Evolutionary conservation across 2,888 invertebrate species (phyloP).

Genomic region (Papilio elwesi): DNA sequence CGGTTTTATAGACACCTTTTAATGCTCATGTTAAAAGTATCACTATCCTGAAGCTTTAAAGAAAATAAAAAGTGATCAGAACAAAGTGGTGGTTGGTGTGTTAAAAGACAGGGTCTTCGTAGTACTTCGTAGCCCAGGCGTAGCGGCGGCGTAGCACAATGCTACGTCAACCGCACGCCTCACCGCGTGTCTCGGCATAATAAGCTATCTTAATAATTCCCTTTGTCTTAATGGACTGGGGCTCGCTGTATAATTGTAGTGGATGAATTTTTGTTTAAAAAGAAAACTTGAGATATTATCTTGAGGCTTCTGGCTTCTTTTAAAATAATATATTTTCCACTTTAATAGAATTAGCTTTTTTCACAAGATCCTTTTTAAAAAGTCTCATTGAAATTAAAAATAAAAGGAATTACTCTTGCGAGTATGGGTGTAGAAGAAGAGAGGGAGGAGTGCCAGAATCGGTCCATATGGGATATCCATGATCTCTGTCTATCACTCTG

Average conservation of each 20-base stretch:
- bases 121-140: constrained; percentile 51
- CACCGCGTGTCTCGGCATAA: constrained; percentile 64
- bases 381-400: too few relatives aligned
- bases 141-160: constrained; percentile 45
- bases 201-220: constrained; percentile 61
- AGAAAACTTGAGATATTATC: constrained; percentile 26
- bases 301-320: constrained; percentile 9
- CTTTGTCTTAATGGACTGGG: constrained; percentile 52
- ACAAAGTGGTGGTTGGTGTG: constrained; percentile 32
- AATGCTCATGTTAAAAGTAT: constrained; percentile 6
- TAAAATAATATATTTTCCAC: constrained; percentile 19
- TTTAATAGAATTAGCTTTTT: constrained; percentile 1
- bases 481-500: too few relatives aligned
- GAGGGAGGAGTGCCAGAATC: too few relatives aligned
- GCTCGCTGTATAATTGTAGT: constrained; percentile 31
- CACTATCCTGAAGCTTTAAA: neutral
- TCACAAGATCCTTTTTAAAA: too few relatives aligned
- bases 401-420: too few relatives aligned
- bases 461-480: too few relatives aligned
- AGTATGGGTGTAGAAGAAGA: too few relatives aligned
- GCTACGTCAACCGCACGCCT: constrained; percentile 57
- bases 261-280: constrained; percentile 34
- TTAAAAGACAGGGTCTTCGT: constrained; percentile 47
- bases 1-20: neutral
- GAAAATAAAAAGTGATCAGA: constrained; percentile 28